Conservation (phyloP, 2,113 vertebrate genomes). For the Echinops telfairi region DNA sequence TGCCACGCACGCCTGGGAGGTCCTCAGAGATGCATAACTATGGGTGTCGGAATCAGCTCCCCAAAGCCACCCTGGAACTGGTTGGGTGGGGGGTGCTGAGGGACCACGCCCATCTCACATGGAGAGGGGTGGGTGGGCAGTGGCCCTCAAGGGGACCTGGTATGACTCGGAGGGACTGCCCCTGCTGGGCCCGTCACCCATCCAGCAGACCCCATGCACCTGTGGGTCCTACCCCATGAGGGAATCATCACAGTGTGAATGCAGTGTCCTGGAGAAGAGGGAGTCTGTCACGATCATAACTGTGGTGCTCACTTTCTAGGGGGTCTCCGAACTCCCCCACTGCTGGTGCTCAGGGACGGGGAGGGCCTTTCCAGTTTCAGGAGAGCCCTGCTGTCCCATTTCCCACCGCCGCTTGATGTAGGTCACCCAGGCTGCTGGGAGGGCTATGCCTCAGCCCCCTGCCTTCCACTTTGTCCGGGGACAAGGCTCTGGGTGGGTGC, state of each 20-base stretch:
- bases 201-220: not conserved
- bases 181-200: not conserved
- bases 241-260: not conserved
- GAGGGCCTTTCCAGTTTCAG: not conserved
- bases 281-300: no score
- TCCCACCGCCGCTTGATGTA: not conserved
- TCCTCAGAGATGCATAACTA: not conserved
- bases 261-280: no score
- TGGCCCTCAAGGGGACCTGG: not conserved
- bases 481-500: not conserved
- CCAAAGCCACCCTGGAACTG: not conserved
- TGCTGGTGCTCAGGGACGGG: no score
- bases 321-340: not conserved
- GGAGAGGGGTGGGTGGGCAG: not conserved
- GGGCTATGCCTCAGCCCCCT: not conserved
- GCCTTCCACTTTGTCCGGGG: not conserved
- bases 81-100: no score
- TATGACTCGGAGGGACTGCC: not conserved
- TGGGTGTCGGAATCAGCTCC: not conserved
- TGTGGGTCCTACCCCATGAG: not conserved
- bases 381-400: not conserved
- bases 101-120: no score
- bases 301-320: not conserved
- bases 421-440: not conserved
- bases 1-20: not conserved